Percentiles rank a stretch among this genome's conserved stretches.
Conservation (phyloP, 1,140 invertebrate species). For the Glossosoma conforme region DNA sequence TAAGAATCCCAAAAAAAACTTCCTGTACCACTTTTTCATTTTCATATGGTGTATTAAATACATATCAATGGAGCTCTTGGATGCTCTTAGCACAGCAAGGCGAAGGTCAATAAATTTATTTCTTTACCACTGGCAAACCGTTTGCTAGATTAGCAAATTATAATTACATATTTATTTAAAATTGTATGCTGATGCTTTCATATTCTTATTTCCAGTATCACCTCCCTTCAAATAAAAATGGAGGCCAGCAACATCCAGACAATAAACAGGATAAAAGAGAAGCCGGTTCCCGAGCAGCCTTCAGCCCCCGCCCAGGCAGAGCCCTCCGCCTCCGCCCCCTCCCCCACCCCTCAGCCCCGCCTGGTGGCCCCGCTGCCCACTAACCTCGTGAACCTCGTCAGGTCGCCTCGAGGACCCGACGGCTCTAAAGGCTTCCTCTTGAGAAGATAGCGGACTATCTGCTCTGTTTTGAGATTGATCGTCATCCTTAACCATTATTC, state of each 20-base stretch:
- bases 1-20: constrained; percentile 6
- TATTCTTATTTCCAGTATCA: constrained; percentile 20
- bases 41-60: too few species aligned
- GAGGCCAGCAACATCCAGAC: constrained; percentile 17
- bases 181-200: neutral
- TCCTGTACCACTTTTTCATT: constrained; percentile 16
- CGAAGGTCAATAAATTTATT: too few species aligned
- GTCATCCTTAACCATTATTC: too few species aligned
- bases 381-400: constrained; percentile 45
- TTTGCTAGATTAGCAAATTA: neutral
- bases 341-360: constrained; percentile 13
- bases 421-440: constrained; percentile 53
- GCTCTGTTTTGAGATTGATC: neutral
- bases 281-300: constrained; percentile 9
- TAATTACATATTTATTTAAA: constrained; percentile 6
- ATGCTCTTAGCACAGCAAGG: too few species aligned
- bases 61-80: too few species aligned
- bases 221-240: constrained; percentile 23
- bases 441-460: constrained; percentile 48
- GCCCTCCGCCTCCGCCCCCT: neutral
- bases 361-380: constrained; percentile 3
- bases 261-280: constrained; percentile 25
- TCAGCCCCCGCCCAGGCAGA: neutral
- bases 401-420: constrained; percentile 51
- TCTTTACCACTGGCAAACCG: too few species aligned